Base-by-base conservation (phyloP, 1,140 invertebrate genomes). In the Drosophila bifasciata region DNA sequence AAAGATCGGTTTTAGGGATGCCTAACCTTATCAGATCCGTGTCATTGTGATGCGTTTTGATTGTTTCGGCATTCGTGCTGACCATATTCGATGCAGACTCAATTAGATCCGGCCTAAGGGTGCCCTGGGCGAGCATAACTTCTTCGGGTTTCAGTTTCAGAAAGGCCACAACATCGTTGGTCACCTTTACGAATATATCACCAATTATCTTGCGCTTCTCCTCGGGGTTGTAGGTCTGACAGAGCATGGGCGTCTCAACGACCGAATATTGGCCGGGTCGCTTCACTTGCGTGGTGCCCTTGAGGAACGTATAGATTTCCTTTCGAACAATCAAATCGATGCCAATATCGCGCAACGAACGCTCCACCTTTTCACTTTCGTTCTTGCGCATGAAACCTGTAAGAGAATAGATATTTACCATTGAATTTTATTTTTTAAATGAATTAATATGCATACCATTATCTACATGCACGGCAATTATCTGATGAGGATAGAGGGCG, bases 31-130 rank as follows among this genome's bases (percentile, higher is more conserved):
- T 97, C 17, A 99, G 93, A 85, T 97, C 97, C 36, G 97, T 99
- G 92, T 99, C 99, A 92, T 99, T 99, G 93, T 99, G 99, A 93
- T 99, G 99, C n/a, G 99, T 99, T 93, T 99, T 99, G 80, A 99
- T 99, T 11, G 96, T 96, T 91, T 98, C 97, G 5, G 99, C 99
- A 92, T 95, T 95, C 79, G 92, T 94, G 66, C 97, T 98, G 41
- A 95, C 98, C 79, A 98, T 79, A 49, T 93, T 91, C 21, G 97
- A 99, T 3, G 99, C 98, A 68, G 97, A 99, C 93, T 99, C 99
- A 85, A 99, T 99, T 61, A 99, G 93, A 93, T 99, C 99, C 17
- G 99, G 99, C 90, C 99, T 93, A 1, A 99, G 93, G 0, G 99
- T 99, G 21, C 98, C 97, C 91, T 97, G 97, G 1, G 95, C 96